Conservation (phyloP, 2,797 vertebrate genomes). For the Chaunax sp. region DNA sequence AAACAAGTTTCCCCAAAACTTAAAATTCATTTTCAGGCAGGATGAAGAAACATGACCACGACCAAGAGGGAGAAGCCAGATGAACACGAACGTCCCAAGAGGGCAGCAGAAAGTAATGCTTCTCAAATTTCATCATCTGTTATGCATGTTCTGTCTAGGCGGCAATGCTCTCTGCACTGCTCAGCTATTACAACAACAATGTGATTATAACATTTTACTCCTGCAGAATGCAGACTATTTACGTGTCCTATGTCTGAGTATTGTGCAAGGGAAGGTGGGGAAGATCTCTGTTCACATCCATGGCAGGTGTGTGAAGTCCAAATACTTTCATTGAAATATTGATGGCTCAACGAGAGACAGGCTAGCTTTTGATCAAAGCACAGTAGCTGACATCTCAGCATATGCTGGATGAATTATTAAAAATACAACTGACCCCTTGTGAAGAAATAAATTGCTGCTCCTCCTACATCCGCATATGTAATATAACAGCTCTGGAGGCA, state of each 20-base stretch:
- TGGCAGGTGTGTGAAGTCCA: slow-evolving; percentile 68
- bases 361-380: slow-evolving; percentile 81
- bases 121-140: slow-evolving; percentile 51
- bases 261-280: no score
- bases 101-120: slow-evolving; percentile 58
- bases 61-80: slow-evolving; percentile 48
- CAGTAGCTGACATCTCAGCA: slow-evolving; percentile 81
- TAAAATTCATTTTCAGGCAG: slow-evolving; percentile 50
- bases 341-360: slow-evolving; percentile 78
- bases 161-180: slow-evolving; percentile 20
- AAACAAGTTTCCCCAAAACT: slow-evolving; percentile 41
- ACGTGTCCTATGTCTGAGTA: background rate
- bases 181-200: slow-evolving; percentile 27
- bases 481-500: slow-evolving; percentile 73
- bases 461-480: slow-evolving; percentile 72
- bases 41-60: slow-evolving; percentile 49
- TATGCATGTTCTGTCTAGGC: slow-evolving; percentile 37
- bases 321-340: slow-evolving; percentile 69
- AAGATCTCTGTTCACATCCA: slow-evolving; percentile 1
- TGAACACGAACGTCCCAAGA: slow-evolving; percentile 54
- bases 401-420: slow-evolving; percentile 86
- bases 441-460: slow-evolving; percentile 82
- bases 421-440: slow-evolving; percentile 85
- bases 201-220: slow-evolving; percentile 35
- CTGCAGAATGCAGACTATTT: background rate